Conservation (phyloP, 2,797 vertebrate genomes). For the Delichon dasypus region DNA sequence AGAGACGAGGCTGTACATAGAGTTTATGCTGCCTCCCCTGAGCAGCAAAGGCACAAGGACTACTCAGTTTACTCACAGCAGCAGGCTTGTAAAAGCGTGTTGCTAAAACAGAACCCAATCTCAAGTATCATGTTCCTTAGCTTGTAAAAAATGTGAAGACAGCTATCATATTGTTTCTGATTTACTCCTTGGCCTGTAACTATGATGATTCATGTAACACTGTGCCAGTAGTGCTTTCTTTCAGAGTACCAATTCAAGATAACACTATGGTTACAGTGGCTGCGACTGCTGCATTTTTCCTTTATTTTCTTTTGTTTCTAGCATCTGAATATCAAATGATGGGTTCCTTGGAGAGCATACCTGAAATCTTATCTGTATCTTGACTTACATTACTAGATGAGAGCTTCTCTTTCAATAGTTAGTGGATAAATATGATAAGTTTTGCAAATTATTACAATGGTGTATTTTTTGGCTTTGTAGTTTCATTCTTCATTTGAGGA, state of each 20-base stretch:
- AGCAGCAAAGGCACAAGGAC: not conserved
- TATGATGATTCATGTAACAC: not conserved
- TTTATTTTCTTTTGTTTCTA: not conserved
- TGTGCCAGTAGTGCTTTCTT: slow-evolving; percentile 38
- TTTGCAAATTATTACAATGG: not conserved
- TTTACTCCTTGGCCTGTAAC: slow-evolving; percentile 59
- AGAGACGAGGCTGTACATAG: rapidly evolving
- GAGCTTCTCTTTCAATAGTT: not conserved
- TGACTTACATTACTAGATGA: not conserved
- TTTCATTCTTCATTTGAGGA: not conserved
- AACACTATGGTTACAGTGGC: not conserved
- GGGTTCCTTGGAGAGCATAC: not conserved
- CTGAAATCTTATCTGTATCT: not conserved
- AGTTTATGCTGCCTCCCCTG: not conserved
- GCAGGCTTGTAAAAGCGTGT: slow-evolving; percentile 42
- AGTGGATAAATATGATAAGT: not conserved
- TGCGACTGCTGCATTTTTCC: not conserved
- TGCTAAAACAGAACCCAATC: slow-evolving; percentile 45
- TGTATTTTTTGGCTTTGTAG: not conserved
- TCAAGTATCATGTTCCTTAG: slow-evolving; percentile 42
- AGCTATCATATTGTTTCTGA: slow-evolving; percentile 64
- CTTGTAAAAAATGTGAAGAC: slow-evolving; percentile 71
- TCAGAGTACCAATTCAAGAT: slow-evolving; percentile 41
- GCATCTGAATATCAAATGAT: not conserved
- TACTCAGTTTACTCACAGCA: not conserved